These are phyloP conservation scores for Bathynomus jamesi DNA, from an alignment of 1,140 invertebrate species.

Conservation along the genomic window DNA sequence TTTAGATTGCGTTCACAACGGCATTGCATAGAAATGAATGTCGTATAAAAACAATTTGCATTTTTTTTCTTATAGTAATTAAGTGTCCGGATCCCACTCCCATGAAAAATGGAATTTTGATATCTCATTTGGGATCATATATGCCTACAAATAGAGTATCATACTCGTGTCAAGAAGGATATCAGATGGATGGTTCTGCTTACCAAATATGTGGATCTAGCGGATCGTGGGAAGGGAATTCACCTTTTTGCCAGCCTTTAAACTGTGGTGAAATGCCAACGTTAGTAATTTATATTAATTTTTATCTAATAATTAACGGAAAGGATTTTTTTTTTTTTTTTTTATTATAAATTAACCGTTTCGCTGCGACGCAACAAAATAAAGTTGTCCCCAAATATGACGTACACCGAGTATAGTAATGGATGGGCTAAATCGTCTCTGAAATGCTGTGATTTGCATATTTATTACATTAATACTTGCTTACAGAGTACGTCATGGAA, in stretches of 20 bases:
- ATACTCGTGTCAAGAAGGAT: conserved; percentile 44
- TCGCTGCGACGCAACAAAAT: too few species aligned
- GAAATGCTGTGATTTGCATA: too few species aligned
- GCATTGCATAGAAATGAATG: too few species aligned
- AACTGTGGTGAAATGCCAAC: conserved; percentile 28
- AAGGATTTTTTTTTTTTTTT: too few species aligned
- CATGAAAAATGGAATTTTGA: conserved; percentile 18
- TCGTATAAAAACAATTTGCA: too few species aligned
- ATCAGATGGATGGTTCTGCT: conserved; percentile 42
- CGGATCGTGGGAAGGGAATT: conserved; percentile 38
- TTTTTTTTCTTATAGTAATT: conserved; percentile 20
- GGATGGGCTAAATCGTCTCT: too few species aligned
- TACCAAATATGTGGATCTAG: conserved; percentile 41
- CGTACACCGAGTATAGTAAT: too few species aligned
- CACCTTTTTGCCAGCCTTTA: conserved; percentile 33
- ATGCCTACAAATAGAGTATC: conserved; percentile 30
- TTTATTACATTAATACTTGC: background rate
- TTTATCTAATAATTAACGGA: too few species aligned
- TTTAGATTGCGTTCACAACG: too few species aligned
- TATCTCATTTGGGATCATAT: conserved; percentile 8
- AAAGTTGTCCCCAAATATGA: too few species aligned
- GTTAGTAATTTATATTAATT: conserved; percentile 7
- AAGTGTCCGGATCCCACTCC: conserved; percentile 32
- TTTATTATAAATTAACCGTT: too few species aligned
- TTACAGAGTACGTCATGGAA: background rate